These are phyloP conservation scores for Karalla daura DNA, from an alignment of 2,797 vertebrate species.

Conservation along the genomic window DNA sequence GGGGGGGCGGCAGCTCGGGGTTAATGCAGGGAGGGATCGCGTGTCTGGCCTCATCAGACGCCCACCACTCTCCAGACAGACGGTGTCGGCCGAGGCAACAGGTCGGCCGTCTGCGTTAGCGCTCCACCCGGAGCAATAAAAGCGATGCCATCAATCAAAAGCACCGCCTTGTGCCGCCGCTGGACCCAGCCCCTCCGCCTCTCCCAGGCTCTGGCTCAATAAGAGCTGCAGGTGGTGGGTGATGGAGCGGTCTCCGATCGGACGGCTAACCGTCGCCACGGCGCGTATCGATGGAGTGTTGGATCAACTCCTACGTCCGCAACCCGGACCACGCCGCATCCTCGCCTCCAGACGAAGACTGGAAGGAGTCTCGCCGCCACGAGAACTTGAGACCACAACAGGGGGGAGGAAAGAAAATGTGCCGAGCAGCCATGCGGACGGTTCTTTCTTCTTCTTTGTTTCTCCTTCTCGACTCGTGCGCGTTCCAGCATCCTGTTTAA, in stretches of 20 bases:
- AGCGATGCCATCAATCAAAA: slow-evolving; percentile 63
- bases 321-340: neutral
- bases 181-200: slow-evolving; percentile 34
- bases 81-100: slow-evolving; percentile 44
- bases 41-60: slow-evolving; percentile 67
- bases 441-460: slow-evolving; percentile 29
- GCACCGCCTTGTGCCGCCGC: slow-evolving; percentile 23
- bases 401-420: neutral
- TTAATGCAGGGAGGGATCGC: slow-evolving; percentile 47
- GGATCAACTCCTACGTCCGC: slow-evolving; percentile 12
- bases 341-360: slow-evolving; percentile 25
- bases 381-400: slow-evolving; percentile 8
- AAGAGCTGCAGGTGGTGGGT: slow-evolving; percentile 33
- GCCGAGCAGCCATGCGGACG: slow-evolving; percentile 17
- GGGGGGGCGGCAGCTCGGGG: slow-evolving; percentile 11
- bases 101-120: slow-evolving; percentile 56
- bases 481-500: slow-evolving; percentile 40
- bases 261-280: slow-evolving; percentile 41
- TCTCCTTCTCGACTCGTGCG: slow-evolving; percentile 16
- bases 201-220: slow-evolving; percentile 48
- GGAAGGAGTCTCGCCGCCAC: slow-evolving; percentile 22
- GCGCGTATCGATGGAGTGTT: slow-evolving; percentile 24
- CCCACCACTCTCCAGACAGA: slow-evolving; percentile 65
- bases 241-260: slow-evolving; percentile 58
- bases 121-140: slow-evolving; percentile 43